These are phyloP conservation scores for Nothobranchius kuhntae DNA, from an alignment of 2,113 vertebrate species.

Conservation along the genomic window DNA sequence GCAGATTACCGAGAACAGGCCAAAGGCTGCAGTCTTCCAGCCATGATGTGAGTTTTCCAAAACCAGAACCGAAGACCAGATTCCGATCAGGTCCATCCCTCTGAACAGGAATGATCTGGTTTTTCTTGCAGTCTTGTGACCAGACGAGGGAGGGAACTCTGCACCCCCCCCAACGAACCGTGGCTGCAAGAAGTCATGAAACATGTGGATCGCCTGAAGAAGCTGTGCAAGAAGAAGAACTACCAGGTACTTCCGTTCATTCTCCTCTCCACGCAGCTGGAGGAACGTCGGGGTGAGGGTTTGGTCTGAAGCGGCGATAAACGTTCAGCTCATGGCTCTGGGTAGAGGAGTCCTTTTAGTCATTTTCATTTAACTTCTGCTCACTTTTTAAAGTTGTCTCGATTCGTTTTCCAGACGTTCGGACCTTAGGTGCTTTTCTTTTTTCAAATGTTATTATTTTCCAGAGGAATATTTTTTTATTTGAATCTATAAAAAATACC, in stretches of 20 bases:
- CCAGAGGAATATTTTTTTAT: too few species aligned
- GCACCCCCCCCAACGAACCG: background rate
- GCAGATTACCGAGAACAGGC: conserved; percentile 12
- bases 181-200: background rate
- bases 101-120: background rate
- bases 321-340: background rate
- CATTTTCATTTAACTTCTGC: too few species aligned
- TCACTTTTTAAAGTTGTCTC: too few species aligned
- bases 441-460: too few species aligned
- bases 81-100: background rate
- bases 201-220: conserved; percentile 2
- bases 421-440: too few species aligned
- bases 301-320: too few species aligned
- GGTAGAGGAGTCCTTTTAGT: too few species aligned
- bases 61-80: background rate
- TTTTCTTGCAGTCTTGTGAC: conserved; percentile 43
- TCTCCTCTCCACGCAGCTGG: background rate
- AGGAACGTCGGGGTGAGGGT: too few species aligned
- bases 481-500: too few species aligned
- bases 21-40: conserved; percentile 26
- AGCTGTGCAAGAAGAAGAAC: rapidly evolving
- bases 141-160: background rate
- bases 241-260: conserved; percentile 25
- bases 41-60: conserved; percentile 49
- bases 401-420: too few species aligned